phyloP scores from a whole-genome alignment of 2,888 invertebrate genomes.

The Cacoxenus indagator region DNA sequence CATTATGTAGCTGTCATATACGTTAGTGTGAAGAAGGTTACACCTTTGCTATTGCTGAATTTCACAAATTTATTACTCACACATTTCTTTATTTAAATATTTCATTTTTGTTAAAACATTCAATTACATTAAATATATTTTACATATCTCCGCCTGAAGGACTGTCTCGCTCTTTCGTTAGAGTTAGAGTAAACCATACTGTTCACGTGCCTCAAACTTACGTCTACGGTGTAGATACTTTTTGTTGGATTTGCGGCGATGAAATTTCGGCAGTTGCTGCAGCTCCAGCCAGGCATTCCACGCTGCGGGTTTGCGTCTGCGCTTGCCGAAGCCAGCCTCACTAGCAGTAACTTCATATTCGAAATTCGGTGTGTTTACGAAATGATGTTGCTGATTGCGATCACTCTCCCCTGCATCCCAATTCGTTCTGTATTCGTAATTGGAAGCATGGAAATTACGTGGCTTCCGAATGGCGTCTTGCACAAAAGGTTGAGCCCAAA shows the following conservation, averaged over 20 bases:
- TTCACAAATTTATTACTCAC: no score
- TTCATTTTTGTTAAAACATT: neutral
- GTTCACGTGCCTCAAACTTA: slow-evolving; percentile 36
- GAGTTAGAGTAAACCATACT: slow-evolving; percentile 26
- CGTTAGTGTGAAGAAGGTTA: no score
- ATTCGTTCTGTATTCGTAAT: neutral
- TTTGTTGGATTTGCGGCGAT: slow-evolving; percentile 16
- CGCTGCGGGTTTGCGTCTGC: neutral
- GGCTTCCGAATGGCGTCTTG: slow-evolving; percentile 56
- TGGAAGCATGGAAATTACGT: slow-evolving; percentile 36
- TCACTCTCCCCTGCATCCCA: neutral
- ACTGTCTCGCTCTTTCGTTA: no score
- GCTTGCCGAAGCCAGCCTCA: slow-evolving; percentile 22
- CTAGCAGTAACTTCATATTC: slow-evolving; percentile 12
- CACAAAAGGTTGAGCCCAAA: slow-evolving; percentile 63
- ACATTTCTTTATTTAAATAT: neutral
- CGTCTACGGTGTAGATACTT: slow-evolving; percentile 36
- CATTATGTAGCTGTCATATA: no score
- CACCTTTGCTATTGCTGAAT: no score
- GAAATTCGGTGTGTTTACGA: neutral
- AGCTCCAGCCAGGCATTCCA: neutral
- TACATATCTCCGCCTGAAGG: no score
- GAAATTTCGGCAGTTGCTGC: slow-evolving; percentile 6
- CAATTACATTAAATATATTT: no score
- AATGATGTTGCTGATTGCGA: neutral